Conservation (phyloP, 2,113 vertebrate genomes). For the Campylomormyrus tamandua region DNA sequence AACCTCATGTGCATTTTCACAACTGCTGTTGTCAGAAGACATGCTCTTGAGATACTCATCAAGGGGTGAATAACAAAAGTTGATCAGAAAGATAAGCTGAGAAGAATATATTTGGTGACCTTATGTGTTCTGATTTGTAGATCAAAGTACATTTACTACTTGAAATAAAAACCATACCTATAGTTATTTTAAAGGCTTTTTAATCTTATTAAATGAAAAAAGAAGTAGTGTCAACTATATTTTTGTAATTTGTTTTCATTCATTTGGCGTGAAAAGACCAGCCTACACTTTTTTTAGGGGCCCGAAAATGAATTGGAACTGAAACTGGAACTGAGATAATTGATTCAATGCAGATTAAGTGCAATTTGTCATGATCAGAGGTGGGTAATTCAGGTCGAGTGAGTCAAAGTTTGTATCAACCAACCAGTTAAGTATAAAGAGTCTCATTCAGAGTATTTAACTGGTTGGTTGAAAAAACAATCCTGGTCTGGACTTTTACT, state of each 20-base stretch:
- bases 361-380: neutral
- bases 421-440: neutral
- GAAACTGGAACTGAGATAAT: neutral
- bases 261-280: neutral
- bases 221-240: neutral
- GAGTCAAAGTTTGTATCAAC: neutral
- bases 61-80: neutral
- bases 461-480: neutral
- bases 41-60: neutral
- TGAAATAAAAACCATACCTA: neutral
- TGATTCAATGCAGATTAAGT: neutral
- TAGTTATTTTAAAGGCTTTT: neutral
- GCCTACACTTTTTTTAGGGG: no score
- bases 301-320: neutral
- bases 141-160: neutral
- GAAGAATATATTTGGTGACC: neutral
- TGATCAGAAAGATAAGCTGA: neutral
- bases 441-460: neutral
- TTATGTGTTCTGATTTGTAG: neutral
- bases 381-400: neutral
- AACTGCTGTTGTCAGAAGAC: slow-evolving; percentile 17
- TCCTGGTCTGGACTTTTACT: neutral
- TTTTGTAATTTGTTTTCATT: neutral
- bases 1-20: slow-evolving; percentile 25
- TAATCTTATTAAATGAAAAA: neutral